Evolutionary conservation across 2,113 vertebrate species (phyloP).

Genomic region (Nothocercus nigrocapillus): DNA sequence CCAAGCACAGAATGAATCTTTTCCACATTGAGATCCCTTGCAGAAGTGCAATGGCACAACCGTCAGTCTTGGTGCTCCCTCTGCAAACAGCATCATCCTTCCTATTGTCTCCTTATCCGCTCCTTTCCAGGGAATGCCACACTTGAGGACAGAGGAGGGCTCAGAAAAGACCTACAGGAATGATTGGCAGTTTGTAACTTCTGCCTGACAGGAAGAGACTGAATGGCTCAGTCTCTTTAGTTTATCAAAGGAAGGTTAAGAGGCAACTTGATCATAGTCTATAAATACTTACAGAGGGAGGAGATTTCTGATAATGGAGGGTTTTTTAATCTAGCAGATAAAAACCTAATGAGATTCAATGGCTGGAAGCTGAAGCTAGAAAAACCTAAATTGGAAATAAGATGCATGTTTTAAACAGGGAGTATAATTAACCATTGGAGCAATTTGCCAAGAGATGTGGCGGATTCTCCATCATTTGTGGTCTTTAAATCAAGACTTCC

Average conservation of each 20-base stretch:
- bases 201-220: background rate
- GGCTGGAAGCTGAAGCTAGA: conserved; percentile 66
- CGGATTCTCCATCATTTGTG: conserved; percentile 52
- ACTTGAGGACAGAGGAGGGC: background rate
- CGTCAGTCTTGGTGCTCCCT: rapidly evolving
- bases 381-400: conserved; percentile 70
- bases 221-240: background rate
- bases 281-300: conserved; percentile 57
- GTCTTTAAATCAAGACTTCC: conserved; percentile 36
- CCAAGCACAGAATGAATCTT: rapidly evolving
- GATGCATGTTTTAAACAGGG: conserved; percentile 67
- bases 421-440: conserved; percentile 64
- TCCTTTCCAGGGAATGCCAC: background rate
- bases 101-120: background rate
- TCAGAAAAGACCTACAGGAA: background rate
- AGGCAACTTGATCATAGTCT: conserved; percentile 48
- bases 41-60: background rate
- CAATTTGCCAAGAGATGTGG: conserved; percentile 61
- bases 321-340: conserved; percentile 72
- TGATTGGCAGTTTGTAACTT: background rate
- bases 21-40: rapidly evolving
- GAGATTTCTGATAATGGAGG: conserved; percentile 66
- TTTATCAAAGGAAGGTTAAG: conserved; percentile 30
- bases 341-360: conserved; percentile 68
- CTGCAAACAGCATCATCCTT: background rate